Evolutionary conservation across 2,888 invertebrate species (phyloP), one percentile per base, ranked within the genome.

Genomic region (Hypena proboscidalis): DNA sequence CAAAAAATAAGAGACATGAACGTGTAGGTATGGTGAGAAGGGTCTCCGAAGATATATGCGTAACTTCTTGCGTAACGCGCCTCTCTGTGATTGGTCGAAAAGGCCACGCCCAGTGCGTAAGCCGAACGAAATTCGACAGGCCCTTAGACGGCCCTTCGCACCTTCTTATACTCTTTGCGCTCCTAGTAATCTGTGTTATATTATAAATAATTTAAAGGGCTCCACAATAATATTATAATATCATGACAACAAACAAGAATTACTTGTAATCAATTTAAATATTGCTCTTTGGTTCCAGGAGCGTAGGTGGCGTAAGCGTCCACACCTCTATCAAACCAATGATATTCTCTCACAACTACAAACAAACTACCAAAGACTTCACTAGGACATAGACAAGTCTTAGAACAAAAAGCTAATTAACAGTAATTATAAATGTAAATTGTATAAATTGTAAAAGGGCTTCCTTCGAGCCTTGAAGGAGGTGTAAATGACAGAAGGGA

Each of bases 161-260:
- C 54, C 89, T 88, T 84, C 73, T 85, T 65, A 55, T 40, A 63
- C 42, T 67, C 74, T 83, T 73, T 91, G 87, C 58, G 65, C 50
- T 75, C 90, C 90, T 86, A 74, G 91, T 91, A 72, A 68, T 68
- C 80, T 83, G 89, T 83, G 88, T 91, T 91, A 90, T 91, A 91
- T 89, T 91, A 91, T 91, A 91, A 91, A 91, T 91, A 91, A 90
- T 90, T 90, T 89, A 85, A 89, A 87, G 90, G 90, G 86, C 87
- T 81, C 78, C 47, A 38, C 73, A 72, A 79, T 77, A 73, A 70
- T 77, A 77, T 77, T 80, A 70, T 70, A 71, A 68, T 69, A n/a
- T n/a, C n/a, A n/a, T 66, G 70, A 72, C 66, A 77, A 63, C 67
- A 77, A 79, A 67, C 58, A 70, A 66, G 37, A 58, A 61, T 64